Base-by-base conservation (phyloP, 2,888 invertebrate genomes). In the Mythimna vitellina region DNA sequence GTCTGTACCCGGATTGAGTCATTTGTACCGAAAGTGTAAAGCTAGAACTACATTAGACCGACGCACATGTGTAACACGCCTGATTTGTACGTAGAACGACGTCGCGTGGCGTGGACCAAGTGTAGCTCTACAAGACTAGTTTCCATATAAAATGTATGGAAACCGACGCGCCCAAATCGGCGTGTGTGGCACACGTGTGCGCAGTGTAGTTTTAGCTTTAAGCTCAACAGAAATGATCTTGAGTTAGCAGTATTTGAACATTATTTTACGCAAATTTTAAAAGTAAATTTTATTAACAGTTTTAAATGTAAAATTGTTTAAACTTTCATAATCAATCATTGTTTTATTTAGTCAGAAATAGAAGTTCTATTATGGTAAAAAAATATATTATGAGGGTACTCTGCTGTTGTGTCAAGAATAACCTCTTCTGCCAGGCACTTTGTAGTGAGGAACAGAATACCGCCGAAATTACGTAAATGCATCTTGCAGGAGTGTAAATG, bases 241-340 rank as follows among this genome's bases (percentile, higher is more conserved):
- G 66, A 61, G 62, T 71, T 64, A 35, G 60, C 73, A 38, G 46
- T 68, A 71, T 69, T 70, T 68, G n/a, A 60, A 62, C 46, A 46
- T 80, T 58, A 53, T n/a, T n/a, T n/a, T 51, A 49, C n/a, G 6
- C 22, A 60, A 42, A 35, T 46, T 32, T 57, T 63, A 57, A 9
- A 61, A 57, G 20, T 64, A 6, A 54, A 29, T 57, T 53, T 51
- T 70, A 57, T 49, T 22, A 29, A 20, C n/a, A n/a, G 12, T 51
- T 38, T 58, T 54, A 54, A 6, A 61, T 29, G 17, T 54, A 32
- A 63, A 6, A 51, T 64, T 66, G 56, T 57, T 63, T 58, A 32
- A 51, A 35, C 14, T 35, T 35, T 25, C 29, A 17, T 62, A 35
- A 25, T 58, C 6, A 42, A n/a, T 46, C n/a, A 62, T 42, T 63